Evolutionary conservation across 2,888 invertebrate species (phyloP).

Genomic region (Gastrophysa polygoni): DNA sequence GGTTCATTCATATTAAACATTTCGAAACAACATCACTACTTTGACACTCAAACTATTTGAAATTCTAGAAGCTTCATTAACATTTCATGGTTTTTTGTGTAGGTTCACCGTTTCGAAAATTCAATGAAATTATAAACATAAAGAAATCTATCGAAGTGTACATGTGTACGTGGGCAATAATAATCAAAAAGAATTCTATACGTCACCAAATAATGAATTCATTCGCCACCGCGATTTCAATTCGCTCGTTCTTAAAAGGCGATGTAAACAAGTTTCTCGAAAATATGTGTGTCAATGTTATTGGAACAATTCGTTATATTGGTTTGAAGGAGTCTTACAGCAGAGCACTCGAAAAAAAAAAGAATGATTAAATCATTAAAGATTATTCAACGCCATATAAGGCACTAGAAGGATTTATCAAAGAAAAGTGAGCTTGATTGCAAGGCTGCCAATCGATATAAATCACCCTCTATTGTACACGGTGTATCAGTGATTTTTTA

Average conservation of each 20-base stretch:
- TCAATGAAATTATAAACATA: too few species aligned
- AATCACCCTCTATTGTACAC: too few species aligned
- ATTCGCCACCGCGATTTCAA: constrained; percentile 28
- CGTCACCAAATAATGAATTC: constrained; percentile 28
- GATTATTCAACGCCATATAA: neutral
- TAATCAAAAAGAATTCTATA: constrained; percentile 7
- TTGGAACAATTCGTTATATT: constrained; percentile 6
- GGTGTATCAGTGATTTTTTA: too few species aligned
- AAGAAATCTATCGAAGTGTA: too few species aligned
- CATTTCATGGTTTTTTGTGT: too few species aligned
- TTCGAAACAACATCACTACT: too few species aligned
- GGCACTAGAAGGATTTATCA: neutral
- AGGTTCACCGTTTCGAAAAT: too few species aligned
- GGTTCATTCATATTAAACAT: too few species aligned
- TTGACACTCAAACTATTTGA: too few species aligned
- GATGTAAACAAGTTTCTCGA: constrained; percentile 29
- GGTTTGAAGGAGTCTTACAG: too few species aligned
- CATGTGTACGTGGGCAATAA: constrained; percentile 13
- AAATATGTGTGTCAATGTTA: constrained; percentile 18
- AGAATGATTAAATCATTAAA: neutral
- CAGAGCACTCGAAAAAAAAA: neutral
- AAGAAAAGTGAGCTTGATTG: neutral
- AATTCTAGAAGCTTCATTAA: too few species aligned
- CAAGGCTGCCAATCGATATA: too few species aligned
- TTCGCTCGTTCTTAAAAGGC: constrained; percentile 26